Evolutionary conservation across 1,140 invertebrate genomes (phyloP).

Genomic region (Charaxes varanes): DNA sequence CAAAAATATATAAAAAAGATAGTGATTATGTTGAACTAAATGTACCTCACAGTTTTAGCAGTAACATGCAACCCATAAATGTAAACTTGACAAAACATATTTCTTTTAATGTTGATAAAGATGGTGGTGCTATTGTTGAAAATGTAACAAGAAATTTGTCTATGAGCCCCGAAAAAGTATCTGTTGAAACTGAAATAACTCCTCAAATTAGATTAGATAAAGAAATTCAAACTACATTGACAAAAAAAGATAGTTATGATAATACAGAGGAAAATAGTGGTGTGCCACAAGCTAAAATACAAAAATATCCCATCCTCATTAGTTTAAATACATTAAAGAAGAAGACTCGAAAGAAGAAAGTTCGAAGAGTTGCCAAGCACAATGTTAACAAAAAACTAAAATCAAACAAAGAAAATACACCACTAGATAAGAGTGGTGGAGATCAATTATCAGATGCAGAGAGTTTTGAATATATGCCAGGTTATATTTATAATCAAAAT

Average conservation of each 20-base stretch:
- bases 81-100: constrained; percentile 65
- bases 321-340: constrained; percentile 50
- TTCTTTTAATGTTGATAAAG: constrained; percentile 60
- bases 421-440: constrained; percentile 42
- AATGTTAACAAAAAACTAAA: constrained; percentile 22
- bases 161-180: constrained; percentile 40
- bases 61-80: constrained; percentile 40
- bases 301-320: constrained; percentile 45
- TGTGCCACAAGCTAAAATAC: constrained; percentile 17
- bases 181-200: constrained; percentile 24
- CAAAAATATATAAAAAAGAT: constrained; percentile 53
- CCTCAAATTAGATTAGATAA: constrained; percentile 43
- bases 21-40: constrained; percentile 50
- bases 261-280: constrained; percentile 11
- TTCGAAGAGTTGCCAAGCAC: constrained; percentile 31
- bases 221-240: constrained; percentile 61
- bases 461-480: constrained; percentile 73
- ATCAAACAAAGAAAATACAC: constrained; percentile 26
- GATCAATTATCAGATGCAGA: constrained; percentile 62
- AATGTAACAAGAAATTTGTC: constrained; percentile 40
- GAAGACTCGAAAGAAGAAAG: constrained; percentile 36
- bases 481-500: constrained; percentile 64
- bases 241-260: constrained; percentile 22
- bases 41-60: constrained; percentile 39
- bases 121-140: constrained; percentile 41